Base-by-base conservation (phyloP, 1,140 invertebrate genomes). In the Dermatophagoides farinae region DNA sequence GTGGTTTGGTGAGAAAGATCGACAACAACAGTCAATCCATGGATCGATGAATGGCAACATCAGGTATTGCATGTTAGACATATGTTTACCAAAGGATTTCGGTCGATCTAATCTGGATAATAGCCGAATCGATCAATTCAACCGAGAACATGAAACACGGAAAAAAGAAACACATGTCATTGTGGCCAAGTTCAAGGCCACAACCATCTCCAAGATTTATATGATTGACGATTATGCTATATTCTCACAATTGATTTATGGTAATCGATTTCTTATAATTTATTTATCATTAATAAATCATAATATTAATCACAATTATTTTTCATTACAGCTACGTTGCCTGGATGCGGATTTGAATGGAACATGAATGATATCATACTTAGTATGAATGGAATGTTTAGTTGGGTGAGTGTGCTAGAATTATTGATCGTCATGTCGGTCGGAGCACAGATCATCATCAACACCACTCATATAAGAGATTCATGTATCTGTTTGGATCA, bases 331-430 rank as follows among this genome's bases (percentile, higher is more conserved):
- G 53, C 53, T n/a, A 55, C 53, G n/a, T 55, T 55, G 16, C 53
- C 53, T n/a, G 10, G 39, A 25, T 25, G 53, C 39, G 53, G 53
- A 5, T 55, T 55, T 18, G 53, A 55, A 55, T 55, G 53, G 53
- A 55, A 38, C 25, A 55, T 55, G 14, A 55, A 55, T 18, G 53
- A 55, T 25, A 44, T 39, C 38, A 23, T 55, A 22, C 14, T 55
- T 1, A 55, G 39, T 25, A 55, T 55, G 53, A 12, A 12, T n/a
- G 14, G 14, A 55, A 25, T 55, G 14, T 31, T 4, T 2, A 39
- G 14, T 41, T 14, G 39, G 14, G 4, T 55, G 5, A 23, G 25
- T 14, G 39, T 55, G 1, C n/a, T 55, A 12, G 53, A 55, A 40
- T 44, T 55, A 23, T 44, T 55, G 14, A 25, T 23, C 23, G 6